Conservation (phyloP, 2,797 vertebrate genomes). For the Aselliscus stoliczkanus region DNA sequence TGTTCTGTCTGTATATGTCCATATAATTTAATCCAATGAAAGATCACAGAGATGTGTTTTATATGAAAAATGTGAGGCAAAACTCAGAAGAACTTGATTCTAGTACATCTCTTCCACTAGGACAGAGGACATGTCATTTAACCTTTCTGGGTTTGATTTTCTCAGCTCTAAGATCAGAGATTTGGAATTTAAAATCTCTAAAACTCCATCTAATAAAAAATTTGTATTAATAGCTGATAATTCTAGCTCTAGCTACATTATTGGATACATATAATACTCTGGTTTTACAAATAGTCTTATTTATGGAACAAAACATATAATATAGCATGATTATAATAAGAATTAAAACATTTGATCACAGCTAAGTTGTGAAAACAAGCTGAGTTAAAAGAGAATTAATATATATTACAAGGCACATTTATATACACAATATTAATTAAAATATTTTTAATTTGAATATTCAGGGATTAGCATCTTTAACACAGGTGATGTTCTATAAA, state of each 20-base stretch:
- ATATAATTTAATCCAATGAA: background rate
- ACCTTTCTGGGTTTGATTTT: background rate
- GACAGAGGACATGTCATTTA: background rate
- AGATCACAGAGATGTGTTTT: background rate
- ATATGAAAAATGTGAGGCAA: background rate
- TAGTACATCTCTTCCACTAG: background rate
- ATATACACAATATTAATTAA: background rate
- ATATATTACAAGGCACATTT: background rate
- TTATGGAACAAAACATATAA: background rate
- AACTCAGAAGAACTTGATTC: background rate
- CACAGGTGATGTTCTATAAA: background rate
- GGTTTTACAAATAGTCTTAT: background rate
- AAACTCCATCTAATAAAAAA: background rate
- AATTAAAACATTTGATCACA: background rate
- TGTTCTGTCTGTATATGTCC: background rate
- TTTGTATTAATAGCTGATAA: background rate
- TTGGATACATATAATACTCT: background rate
- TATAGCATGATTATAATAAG: background rate
- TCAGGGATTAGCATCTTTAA: background rate
- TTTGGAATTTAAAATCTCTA: background rate
- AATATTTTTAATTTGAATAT: slow-evolving; percentile 9
- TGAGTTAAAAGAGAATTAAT: background rate
- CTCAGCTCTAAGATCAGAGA: background rate
- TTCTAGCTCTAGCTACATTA: background rate
- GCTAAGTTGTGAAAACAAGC: background rate